phyloP scores from a whole-genome alignment of 2,797 vertebrate genomes.

The Lemur catta region DNA sequence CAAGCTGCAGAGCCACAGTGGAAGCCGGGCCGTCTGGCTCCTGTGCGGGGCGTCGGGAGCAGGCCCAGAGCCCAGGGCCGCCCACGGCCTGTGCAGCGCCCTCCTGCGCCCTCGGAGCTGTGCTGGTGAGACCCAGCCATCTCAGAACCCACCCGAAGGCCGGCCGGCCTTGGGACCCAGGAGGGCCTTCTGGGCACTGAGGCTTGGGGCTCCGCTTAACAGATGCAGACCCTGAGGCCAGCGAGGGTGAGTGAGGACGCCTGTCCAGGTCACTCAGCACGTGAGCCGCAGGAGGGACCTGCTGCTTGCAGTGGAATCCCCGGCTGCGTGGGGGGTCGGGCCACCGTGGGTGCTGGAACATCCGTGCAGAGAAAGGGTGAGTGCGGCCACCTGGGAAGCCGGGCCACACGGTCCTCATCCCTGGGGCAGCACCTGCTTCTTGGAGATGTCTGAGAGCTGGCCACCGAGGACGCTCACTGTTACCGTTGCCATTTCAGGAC shows the following conservation, averaged over 20 bases:
- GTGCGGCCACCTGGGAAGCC: not conserved
- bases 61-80: not conserved
- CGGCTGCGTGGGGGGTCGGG: not conserved
- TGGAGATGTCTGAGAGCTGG: not conserved
- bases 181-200: not conserved
- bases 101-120: not conserved
- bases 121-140: not conserved
- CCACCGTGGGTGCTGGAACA: not conserved
- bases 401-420: not conserved
- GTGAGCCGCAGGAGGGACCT: not conserved
- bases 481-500: too few species aligned
- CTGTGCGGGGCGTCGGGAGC: not conserved
- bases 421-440: not conserved
- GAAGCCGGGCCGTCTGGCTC: not conserved
- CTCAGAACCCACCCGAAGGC: not conserved
- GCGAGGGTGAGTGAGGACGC: not conserved
- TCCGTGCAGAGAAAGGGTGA: slow-evolving; percentile 4
- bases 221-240: not conserved
- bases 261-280: not conserved
- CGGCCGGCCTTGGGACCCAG: not conserved
- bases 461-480: not conserved
- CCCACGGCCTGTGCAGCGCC: fast-evolving
- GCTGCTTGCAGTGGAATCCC: not conserved
- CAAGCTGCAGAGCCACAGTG: not conserved
- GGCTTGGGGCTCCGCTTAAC: not conserved